These are phyloP conservation scores for Phorcus lineatus DNA, from an alignment of 2,888 invertebrate species.

Conservation along the genomic window DNA sequence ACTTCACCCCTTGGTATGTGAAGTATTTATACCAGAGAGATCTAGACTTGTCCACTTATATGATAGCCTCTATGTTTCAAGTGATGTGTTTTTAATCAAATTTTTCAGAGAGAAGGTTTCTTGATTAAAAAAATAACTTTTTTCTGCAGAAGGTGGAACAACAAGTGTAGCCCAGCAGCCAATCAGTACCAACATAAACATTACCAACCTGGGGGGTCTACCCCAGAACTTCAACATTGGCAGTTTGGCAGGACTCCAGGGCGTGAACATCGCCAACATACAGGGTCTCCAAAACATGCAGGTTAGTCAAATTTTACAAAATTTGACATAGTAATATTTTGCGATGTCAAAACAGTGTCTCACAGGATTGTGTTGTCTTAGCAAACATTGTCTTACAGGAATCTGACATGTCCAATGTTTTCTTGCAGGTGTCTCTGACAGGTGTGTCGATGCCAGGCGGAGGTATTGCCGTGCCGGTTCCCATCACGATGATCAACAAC, in stretches of 20 bases:
- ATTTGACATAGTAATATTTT: too few species aligned
- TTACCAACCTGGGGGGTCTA: constrained; percentile 64
- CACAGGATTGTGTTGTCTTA: too few species aligned
- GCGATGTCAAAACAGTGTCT: too few species aligned
- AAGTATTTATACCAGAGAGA: too few species aligned
- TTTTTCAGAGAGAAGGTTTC: too few species aligned
- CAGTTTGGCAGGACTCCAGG: constrained; percentile 67
- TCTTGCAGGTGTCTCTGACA: constrained; percentile 50
- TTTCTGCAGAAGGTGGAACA: background rate
- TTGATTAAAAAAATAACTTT: background rate
- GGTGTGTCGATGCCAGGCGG: constrained; percentile 78
- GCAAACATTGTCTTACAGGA: too few species aligned
- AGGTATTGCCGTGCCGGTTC: constrained; percentile 89
- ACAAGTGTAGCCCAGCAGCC: constrained; percentile 19
- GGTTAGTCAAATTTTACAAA: constrained; percentile 29
- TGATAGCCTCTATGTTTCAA: too few species aligned
- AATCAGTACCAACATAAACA: constrained; percentile 60
- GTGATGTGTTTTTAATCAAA: too few species aligned
- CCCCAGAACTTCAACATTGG: constrained; percentile 71
- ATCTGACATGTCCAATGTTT: background rate
- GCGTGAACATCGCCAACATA: constrained; percentile 68
- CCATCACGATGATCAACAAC: constrained; percentile 76
- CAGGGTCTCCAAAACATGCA: constrained; percentile 70
- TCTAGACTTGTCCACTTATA: too few species aligned
- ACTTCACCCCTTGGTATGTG: too few species aligned